These are phyloP conservation scores for Vannuccia rotundouncinata DNA, from an alignment of 2,888 invertebrate species.

Conservation along the genomic window DNA sequence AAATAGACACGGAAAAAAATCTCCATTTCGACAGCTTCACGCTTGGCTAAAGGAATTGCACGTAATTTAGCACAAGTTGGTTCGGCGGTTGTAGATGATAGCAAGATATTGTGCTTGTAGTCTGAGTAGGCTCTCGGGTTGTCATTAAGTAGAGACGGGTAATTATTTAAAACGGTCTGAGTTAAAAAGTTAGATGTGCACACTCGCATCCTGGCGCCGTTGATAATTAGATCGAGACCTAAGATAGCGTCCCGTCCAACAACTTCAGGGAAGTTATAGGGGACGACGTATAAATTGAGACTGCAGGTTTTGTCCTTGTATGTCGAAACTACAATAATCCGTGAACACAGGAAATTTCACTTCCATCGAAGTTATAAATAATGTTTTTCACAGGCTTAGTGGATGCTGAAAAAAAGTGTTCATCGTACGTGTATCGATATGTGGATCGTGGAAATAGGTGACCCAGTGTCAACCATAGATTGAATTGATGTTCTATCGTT, in stretches of 20 bases:
- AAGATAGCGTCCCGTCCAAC: not conserved
- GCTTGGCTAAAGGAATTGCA: not conserved
- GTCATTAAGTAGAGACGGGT: not conserved
- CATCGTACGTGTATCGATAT: too few relatives aligned
- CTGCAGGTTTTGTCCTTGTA: not conserved
- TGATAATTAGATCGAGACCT: not conserved
- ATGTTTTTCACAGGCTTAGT: not conserved
- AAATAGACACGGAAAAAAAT: too few relatives aligned
- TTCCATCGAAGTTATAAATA: not conserved
- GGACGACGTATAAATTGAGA: not conserved
- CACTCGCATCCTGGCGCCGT: not conserved
- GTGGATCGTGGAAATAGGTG: not conserved
- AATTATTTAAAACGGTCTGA: not conserved
- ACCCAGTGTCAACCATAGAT: not conserved
- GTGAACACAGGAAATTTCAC: not conserved
- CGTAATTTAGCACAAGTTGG: not conserved
- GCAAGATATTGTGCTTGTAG: not conserved
- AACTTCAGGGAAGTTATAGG: not conserved
- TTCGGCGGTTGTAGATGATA: not conserved
- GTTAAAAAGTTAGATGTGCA: not conserved
- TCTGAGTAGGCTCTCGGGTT: not conserved
- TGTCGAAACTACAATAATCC: not conserved
- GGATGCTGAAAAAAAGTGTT: not conserved
- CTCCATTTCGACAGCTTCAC: not conserved
- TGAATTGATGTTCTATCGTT: not conserved